Conservation (phyloP, 2,113 vertebrate genomes). For the Varanus komodoensis region DNA sequence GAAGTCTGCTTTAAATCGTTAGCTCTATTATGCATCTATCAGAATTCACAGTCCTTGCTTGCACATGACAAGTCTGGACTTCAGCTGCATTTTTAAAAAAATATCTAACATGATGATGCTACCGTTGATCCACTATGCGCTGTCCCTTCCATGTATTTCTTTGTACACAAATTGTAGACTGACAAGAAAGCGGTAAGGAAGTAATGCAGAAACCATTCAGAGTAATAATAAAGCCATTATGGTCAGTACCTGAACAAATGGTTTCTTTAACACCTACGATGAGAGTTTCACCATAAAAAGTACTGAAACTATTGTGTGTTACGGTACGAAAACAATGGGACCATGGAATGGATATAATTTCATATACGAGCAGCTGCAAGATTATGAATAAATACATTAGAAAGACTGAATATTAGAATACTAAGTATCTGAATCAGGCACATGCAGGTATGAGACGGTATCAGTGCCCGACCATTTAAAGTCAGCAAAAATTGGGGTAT, state of each 20-base stretch:
- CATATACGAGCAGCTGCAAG: slow-evolving; percentile 76
- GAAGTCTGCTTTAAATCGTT: too few relatives aligned
- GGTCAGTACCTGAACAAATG: not conserved
- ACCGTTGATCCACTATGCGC: too few relatives aligned
- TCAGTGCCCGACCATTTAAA: not conserved
- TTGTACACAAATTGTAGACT: not conserved
- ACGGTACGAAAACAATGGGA: slow-evolving; percentile 16
- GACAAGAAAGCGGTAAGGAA: not conserved
- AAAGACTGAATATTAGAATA: slow-evolving; percentile 10
- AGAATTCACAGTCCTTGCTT: not conserved
- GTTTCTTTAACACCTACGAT: not conserved
- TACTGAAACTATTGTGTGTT: not conserved
- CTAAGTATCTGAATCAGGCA: not conserved
- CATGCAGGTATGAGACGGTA: accelerated
- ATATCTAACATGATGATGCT: not conserved
- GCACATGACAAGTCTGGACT: not conserved
- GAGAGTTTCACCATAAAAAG: not conserved
- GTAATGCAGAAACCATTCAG: not conserved
- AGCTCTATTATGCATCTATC: not conserved
- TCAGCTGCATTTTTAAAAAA: not conserved
- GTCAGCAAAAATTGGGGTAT: not conserved
- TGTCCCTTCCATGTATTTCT: not conserved
- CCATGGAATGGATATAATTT: slow-evolving; percentile 61
- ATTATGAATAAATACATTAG: not conserved
- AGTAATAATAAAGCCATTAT: not conserved